Evolutionary conservation across 2,888 invertebrate genomes (phyloP), one percentile per base, ranked within the genome.

Genomic region (Chironomus tentans): DNA sequence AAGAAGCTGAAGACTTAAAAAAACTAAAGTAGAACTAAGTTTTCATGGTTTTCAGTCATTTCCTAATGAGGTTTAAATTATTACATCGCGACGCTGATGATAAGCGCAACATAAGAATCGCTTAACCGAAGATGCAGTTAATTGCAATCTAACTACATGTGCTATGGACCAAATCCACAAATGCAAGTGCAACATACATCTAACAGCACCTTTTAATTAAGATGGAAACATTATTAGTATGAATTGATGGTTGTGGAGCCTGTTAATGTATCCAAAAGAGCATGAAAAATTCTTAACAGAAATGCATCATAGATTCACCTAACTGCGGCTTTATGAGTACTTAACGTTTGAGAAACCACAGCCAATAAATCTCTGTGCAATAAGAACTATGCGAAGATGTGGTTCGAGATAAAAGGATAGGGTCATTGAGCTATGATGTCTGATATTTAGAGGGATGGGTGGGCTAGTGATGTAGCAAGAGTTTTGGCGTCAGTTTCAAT

Each of bases 191-290:
- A 70, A 46, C 70, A 70, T 70, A 22, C 48, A 50, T 50, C 70
- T 70, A 71, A 71, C 71, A 71, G 71, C 71, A 71, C 47, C 71
- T 46, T 71, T 65, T 65, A 65, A 65, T 38, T 38, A 38, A 38
- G 38, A 38, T 38, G 38, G 10, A 38, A 38, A 38, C 38, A 38
- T 38, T 38, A 38, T 38, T 38, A 38, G 38, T 38, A 38, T 38
- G 38, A 38, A 38, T 38, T 38, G 38, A 38, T 38, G 38, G 38
- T 38, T 38, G 38, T 38, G 38, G 38, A 38, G 38, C 10, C 56
- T 47, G 70, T 24, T 15, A 70, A 70, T 70, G 70, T n/a, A 70
- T 18, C 46, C 47, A 70, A 18, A 21, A 70, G 15, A 70, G 18
- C 70, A 70, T 70, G 70, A 70, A 68, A 21, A 18, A 62, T 21